Evolutionary conservation across 1,140 invertebrate genomes (phyloP), one percentile per base, ranked within the genome.

Genomic region (Coelopa frigida): DNA sequence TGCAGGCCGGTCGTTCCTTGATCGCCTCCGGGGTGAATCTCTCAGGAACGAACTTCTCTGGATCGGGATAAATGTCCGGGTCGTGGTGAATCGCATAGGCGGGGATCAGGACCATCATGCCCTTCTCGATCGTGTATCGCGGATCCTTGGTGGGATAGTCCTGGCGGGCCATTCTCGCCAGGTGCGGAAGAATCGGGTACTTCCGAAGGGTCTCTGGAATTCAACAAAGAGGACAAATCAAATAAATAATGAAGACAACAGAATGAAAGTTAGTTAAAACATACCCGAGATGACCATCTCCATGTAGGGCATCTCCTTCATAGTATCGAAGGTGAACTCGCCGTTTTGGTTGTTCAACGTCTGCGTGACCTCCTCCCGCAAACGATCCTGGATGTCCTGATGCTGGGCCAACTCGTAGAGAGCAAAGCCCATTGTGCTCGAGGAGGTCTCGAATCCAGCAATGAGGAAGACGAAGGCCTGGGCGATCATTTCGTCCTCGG

Each of bases 1-100:
- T 61, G 45, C 64, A 73, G 0, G 72, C 71, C 48, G 70, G 62
- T 23, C 70, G 61, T 22, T 67, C 53, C 10, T 52, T 52, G 40
- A 72, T 70, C 22, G 69, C 54, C 37, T 82, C 78, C 2, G 74
- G 68, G 1, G 70, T 58, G 57, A 86, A 87, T 51, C 82, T 65
- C 22, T 82, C 78, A 0, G 85, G 85, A 61, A 83, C 73, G 50
- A 83, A 88, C 6, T 54, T 62, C 7, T 82, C 74, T 5, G 85
- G 84, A 48, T 86, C 65, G 2, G 81, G 75, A 61, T 74, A 87
- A 44, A 76, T 66, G 27, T 77, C 63, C 2, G 77, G 73, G 67
- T 86, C 78, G 37, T 75, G 62, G 48, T 87, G 83, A 24, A 86
- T 72, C 37, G 72, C 74, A 48, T 75, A 74, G 2, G 72, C 52